phyloP scores from a whole-genome alignment of 1,140 invertebrate genomes.

The Oedothorax gibbosus region DNA sequence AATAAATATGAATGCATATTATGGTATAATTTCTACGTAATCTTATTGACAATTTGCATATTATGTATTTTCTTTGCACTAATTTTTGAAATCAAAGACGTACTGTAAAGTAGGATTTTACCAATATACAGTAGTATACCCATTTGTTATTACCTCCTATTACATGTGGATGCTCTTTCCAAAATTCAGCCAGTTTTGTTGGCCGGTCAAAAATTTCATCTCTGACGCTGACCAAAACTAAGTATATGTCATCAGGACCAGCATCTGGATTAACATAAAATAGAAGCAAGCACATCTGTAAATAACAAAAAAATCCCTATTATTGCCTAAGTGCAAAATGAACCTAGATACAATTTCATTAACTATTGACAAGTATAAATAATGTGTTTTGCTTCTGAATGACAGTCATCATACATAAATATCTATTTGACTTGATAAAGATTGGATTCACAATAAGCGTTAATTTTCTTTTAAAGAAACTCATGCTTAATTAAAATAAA shows the following conservation, averaged over 20 bases:
- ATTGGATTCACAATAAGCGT: no score
- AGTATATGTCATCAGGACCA: conserved; percentile 73
- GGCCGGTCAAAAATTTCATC: conserved; percentile 82
- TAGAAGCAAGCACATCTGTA: conserved; percentile 83
- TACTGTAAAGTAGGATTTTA: not conserved
- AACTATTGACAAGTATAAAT: not conserved
- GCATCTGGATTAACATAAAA: conserved; percentile 74
- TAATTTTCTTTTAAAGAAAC: no score
- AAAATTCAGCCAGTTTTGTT: conserved; percentile 74
- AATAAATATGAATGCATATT: no score
- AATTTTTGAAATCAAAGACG: not conserved
- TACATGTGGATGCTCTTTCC: conserved; percentile 75
- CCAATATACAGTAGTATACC: not conserved
- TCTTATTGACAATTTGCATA: not conserved
- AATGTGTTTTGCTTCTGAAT: not conserved
- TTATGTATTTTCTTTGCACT: not conserved
- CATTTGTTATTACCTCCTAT: conserved; percentile 75
- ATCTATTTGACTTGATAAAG: no score
- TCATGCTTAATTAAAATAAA: no score
- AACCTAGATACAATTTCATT: not conserved
- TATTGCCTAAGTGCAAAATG: not conserved
- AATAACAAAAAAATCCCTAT: not conserved
- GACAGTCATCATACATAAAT: no score
- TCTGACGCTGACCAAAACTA: conserved; percentile 81
- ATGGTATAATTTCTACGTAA: no score